Evolutionary conservation across 1,140 invertebrate species (phyloP), one percentile per base, ranked within the genome.

Genomic region (Pantala flavescens): DNA sequence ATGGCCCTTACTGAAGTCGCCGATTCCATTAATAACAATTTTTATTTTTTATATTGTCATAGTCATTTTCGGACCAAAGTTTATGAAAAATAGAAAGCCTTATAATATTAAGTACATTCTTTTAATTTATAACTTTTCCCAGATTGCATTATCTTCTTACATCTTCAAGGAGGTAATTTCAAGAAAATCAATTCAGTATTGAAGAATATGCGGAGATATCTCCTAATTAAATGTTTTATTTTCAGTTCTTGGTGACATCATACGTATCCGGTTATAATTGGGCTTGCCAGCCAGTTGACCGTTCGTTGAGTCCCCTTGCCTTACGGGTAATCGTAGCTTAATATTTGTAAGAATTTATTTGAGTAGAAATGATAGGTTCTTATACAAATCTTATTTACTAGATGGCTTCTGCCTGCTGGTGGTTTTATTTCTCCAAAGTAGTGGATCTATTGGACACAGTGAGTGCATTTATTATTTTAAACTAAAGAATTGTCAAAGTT

Each of bases 361-460:
- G 2, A 36, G 9, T 9, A 9, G 28, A 36, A 9, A 9, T 36
- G 9, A 5, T 36, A 36, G 3, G 9, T 36, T 36, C 9, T 5
- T 36, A 9, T 36, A 5, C 28, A 7, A 3, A 63, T 21, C 12
- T 16, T 63, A 14, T 63, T 63, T 72, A 76, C 23, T 75, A 86
- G 85, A 86, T 88, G 79, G 87, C 87, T 0, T 85, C 84, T 78
- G 87, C 87, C n/a, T 85, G 87, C 75, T 90, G 88, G 82, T 84
- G 84, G 80, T 92, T 90, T 81, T 92, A 90, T 78, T 79, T 90
- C 77, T 88, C 90, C 70, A 92, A 92, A 82, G 82, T 88, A 43
- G 80, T 88, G 14, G 90, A 92, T 81, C 87, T 91, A 77, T 79
- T 90, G 23, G 90, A 92, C 79, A 91, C 90, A 80, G 82, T 88